phyloP scores from a whole-genome alignment of 2,797 vertebrate species.

The Pyrocephalus nanus region DNA sequence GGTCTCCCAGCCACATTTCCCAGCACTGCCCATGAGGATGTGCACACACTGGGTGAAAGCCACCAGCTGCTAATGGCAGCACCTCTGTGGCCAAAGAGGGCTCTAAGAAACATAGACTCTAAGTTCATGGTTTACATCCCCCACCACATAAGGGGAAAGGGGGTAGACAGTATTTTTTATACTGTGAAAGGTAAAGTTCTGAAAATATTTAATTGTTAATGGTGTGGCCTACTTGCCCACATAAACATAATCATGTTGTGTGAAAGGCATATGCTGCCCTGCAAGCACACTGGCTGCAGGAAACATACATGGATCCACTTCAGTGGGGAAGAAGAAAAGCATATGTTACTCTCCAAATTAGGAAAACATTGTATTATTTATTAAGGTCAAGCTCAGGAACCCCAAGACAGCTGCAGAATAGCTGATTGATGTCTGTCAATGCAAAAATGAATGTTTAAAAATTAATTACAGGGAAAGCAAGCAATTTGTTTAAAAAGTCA shows the following conservation, averaged over 20 bases:
- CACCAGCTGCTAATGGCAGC: not conserved
- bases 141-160: not conserved
- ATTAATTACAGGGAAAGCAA: constrained; percentile 58
- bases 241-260: not conserved
- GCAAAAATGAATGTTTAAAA: constrained; percentile 45
- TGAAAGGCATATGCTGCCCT: constrained; percentile 3
- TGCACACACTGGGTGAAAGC: not conserved
- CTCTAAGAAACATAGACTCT: not conserved
- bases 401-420: constrained; percentile 41
- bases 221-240: not conserved
- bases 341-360: constrained; percentile 28
- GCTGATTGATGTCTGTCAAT: constrained; percentile 22
- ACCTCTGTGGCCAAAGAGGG: not conserved
- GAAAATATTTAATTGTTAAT: not conserved
- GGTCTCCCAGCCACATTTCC: not conserved
- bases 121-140: not conserved
- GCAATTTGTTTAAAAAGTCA: constrained; percentile 43
- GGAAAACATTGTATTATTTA: constrained; percentile 26
- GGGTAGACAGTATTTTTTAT: not conserved
- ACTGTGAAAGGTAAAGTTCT: not conserved
- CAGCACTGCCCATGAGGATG: accelerated
- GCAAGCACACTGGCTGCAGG: not conserved
- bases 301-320: not conserved
- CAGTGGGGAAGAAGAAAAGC: not conserved
- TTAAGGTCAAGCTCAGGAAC: constrained; percentile 51